phyloP scores from a whole-genome alignment of 2,888 invertebrate genomes.

The Criorhina ranunculi region DNA sequence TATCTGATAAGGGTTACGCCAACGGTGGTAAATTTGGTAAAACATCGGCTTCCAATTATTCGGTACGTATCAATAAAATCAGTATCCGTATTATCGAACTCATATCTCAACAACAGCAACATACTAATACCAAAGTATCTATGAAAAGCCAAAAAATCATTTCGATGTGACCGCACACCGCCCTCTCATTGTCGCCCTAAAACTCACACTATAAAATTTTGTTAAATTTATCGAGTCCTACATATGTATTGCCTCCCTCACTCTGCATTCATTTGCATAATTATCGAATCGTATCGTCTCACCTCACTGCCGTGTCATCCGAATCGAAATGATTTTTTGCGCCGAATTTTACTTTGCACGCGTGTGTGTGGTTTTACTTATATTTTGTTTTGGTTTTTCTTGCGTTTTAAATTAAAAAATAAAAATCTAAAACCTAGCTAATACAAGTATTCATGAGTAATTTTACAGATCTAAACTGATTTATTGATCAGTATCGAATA shows the following conservation, averaged over 20 bases:
- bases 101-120: conserved; percentile 48
- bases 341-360: conserved; percentile 54
- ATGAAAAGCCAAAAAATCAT: conserved; percentile 48
- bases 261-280: not conserved
- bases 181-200: not conserved
- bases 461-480: conserved; percentile 81
- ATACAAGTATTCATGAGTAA: conserved; percentile 54
- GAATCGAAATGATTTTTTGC: conserved; percentile 62
- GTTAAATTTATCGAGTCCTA: not conserved
- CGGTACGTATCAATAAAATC: conserved; percentile 85
- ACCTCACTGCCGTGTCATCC: conserved; percentile 3
- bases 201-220: not conserved
- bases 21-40: conserved; percentile 85
- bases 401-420: conserved; percentile 32
- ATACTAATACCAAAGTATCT: conserved; percentile 54
- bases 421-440: conserved; percentile 38
- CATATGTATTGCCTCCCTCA: not conserved
- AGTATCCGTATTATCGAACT: conserved; percentile 78
- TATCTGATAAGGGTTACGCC: conserved; percentile 80
- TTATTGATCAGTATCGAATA: conserved; percentile 85
- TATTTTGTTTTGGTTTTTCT: conserved; percentile 52
- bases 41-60: conserved; percentile 84
- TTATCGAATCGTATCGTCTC: not conserved
- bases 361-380: conserved; percentile 59
- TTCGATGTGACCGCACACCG: conserved; percentile 37